Evolutionary conservation across 1,140 invertebrate species (phyloP).

Genomic region (Chironomus tepperi): DNA sequence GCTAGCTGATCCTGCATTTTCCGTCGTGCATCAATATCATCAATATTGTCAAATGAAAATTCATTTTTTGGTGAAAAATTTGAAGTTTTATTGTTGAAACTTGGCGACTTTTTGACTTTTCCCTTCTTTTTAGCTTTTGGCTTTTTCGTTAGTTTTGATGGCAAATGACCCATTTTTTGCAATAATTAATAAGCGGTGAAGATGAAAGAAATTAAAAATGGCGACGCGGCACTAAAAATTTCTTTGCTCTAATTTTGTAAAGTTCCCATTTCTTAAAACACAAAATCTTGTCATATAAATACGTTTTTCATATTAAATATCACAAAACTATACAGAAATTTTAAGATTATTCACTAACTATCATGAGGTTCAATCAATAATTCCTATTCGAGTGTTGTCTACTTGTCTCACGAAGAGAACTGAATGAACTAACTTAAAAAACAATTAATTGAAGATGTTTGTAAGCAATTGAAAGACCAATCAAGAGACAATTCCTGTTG

Average conservation of each 20-base stretch:
- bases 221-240: no score
- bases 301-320: no score
- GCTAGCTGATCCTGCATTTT: conserved; percentile 50
- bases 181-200: no score
- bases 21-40: conserved; percentile 42
- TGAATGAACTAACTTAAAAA: background rate
- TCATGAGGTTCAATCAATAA: no score
- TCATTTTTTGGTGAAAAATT: background rate
- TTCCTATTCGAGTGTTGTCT: background rate
- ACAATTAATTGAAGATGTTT: background rate
- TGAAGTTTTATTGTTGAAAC: background rate
- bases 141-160: background rate
- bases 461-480: background rate
- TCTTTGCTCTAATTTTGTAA: no score
- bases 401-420: background rate
- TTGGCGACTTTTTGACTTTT: background rate
- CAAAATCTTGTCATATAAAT: no score
- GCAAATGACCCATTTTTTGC: background rate
- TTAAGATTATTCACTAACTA: no score
- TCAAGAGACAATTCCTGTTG: background rate
- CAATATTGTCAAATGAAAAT: conserved; percentile 28
- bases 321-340: no score
- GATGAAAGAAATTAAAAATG: no score
- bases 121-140: background rate
- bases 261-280: no score